Conservation (phyloP, 1,140 invertebrate species). For the Drosophila tsacasi region DNA sequence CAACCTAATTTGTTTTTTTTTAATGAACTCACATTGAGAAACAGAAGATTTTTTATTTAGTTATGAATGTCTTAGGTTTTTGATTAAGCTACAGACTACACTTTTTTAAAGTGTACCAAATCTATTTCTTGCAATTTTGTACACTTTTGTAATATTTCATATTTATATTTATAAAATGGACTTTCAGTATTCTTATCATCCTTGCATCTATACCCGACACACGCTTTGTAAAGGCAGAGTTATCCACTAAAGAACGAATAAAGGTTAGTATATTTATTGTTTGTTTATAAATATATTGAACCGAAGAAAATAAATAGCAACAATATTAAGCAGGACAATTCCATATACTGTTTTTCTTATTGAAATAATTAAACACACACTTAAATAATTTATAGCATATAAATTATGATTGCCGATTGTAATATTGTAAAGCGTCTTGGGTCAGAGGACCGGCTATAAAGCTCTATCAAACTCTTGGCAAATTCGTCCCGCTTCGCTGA, state of each 20-base stretch:
- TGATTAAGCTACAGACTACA: too few species aligned
- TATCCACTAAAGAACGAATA: slow-evolving; percentile 66
- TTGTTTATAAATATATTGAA: background rate
- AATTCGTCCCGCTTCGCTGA: slow-evolving; percentile 14
- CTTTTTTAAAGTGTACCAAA: too few species aligned
- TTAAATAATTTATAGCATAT: slow-evolving; percentile 6
- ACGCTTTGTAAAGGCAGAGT: slow-evolving; percentile 47
- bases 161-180: background rate
- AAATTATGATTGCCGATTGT: slow-evolving; percentile 11
- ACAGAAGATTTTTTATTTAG: background rate
- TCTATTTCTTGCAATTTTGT: too few species aligned
- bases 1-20: background rate
- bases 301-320: background rate
- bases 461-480: slow-evolving; percentile 9
- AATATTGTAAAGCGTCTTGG: slow-evolving; percentile 3
- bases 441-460: slow-evolving; percentile 10
- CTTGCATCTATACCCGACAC: slow-evolving; percentile 37
- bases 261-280: slow-evolving; percentile 40
- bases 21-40: background rate
- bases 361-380: background rate
- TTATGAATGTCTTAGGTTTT: background rate
- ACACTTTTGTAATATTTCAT: background rate
- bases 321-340: background rate
- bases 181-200: slow-evolving; percentile 59
- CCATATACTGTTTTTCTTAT: background rate